Evolutionary conservation across 1,140 invertebrate species (phyloP), one percentile per base, ranked within the genome.

Genomic region (Rhynchophorus ferrugineus): DNA sequence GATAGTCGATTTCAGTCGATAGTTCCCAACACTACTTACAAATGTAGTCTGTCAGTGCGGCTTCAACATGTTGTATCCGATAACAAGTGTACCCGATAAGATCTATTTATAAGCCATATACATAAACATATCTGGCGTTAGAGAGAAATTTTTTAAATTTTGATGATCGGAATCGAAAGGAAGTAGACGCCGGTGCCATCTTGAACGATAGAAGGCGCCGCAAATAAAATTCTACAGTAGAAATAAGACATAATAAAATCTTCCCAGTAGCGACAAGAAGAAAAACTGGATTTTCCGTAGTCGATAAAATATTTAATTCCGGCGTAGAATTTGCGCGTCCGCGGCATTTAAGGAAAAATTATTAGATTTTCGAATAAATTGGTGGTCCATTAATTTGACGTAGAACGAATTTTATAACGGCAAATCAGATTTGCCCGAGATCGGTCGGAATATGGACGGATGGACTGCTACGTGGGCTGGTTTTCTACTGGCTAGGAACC

Each of bases 311-410:
- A 52, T 52, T 52, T 52, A 52, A 52, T 52, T 52, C 49, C 49
- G 49, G 18, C 33, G 49, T 44, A 45, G 45, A 57, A 53, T 53
- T 57, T 53, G 39, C 45, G 33, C 47, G 35, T 51, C 38, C 41
- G 49, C 38, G 37, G 41, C 45, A 54, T 49, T 58, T 50, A 44
- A 52, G 43, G 36, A 44, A 50, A 58, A 58, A 54, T 49, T 58
- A 58, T 58, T 58, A 58, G 56, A 58, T 54, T 54, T 58, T 54
- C 46, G 51, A 58, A 54, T 54, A 50, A 58, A 58, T 57, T 57
- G 56, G 45, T 57, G 33, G 49, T 53, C 44, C 49, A 53, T 57
- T 57, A 57, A 57, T 53, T 53, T 47, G 18, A 47, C 39, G 49
- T 53, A 47, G 49, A 55, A 21, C 45, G 55, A 51, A 48, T 52